Conservation (phyloP, 1,140 invertebrate species). For the Tigriopus japonicus region DNA sequence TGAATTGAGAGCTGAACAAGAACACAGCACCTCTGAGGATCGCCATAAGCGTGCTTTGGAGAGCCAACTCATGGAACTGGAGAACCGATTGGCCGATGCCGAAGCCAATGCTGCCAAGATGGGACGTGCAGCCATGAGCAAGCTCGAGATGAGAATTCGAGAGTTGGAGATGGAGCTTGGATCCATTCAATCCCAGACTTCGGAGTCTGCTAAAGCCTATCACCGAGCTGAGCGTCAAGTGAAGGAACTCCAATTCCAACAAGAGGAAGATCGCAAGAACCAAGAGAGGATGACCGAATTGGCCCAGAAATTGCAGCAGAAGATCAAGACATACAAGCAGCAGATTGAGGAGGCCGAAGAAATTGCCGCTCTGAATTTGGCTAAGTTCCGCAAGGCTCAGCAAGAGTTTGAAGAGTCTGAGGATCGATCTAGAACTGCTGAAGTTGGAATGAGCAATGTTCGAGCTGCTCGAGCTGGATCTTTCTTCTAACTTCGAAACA, state of each 20-base stretch:
- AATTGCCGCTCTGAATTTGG: constrained; percentile 37
- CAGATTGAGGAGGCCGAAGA: constrained; percentile 43
- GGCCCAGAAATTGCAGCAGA: constrained; percentile 39
- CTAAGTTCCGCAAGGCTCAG: constrained; percentile 40
- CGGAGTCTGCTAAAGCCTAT: background rate
- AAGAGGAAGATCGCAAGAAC: background rate
- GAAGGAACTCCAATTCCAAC: background rate
- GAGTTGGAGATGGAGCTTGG: background rate
- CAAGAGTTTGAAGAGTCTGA: constrained; percentile 8
- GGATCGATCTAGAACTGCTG: background rate
- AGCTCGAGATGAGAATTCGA: background rate
- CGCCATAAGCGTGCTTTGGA: background rate
- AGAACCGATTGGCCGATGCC: constrained; percentile 76
- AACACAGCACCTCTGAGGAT: background rate
- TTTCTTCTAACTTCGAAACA: background rate
- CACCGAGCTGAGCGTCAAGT: background rate
- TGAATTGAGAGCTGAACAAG: background rate
- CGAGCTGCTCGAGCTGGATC: background rate
- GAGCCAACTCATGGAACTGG: constrained; percentile 31
- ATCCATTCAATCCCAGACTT: background rate
- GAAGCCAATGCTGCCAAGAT: constrained; percentile 50
- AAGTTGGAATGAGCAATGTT: background rate
- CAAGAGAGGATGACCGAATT: constrained; percentile 27
- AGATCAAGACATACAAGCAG: constrained; percentile 40
- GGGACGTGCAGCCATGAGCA: background rate